Evolutionary conservation across 2,888 invertebrate species (phyloP).

Genomic region (Polietes domitor): DNA sequence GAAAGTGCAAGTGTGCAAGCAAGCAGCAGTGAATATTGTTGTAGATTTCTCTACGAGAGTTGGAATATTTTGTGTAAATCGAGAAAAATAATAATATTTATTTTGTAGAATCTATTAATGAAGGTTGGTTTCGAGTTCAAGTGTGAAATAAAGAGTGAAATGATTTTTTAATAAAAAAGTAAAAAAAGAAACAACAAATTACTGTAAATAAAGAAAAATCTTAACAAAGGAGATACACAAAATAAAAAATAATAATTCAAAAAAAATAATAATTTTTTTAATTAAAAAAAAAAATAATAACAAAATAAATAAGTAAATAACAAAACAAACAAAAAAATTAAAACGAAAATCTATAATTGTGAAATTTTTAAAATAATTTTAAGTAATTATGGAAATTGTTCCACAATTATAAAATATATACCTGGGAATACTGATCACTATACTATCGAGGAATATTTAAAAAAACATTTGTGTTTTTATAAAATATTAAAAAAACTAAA

Average conservation of each 20-base stretch:
- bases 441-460: slow-evolving; percentile 13
- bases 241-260: neutral
- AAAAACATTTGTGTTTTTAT: neutral
- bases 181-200: neutral
- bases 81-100: too few relatives aligned
- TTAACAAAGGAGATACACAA: neutral
- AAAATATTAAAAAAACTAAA: neutral
- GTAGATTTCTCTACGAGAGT: too few relatives aligned
- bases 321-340: too few relatives aligned
- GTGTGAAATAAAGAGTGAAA: neutral
- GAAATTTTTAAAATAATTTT: too few relatives aligned
- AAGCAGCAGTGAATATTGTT: too few relatives aligned
- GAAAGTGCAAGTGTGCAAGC: neutral
- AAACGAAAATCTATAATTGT: too few relatives aligned
- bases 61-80: neutral
- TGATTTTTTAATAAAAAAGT: neutral
- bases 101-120: neutral
- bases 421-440: neutral
- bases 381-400: too few relatives aligned
- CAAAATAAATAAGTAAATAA: neutral
- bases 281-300: neutral
- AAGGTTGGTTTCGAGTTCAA: neutral
- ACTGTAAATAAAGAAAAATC: neutral
- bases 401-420: neutral
- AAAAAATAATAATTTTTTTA: neutral